phyloP scores from a whole-genome alignment of 2,797 vertebrate species.

The Hypotaenidia philippensis region DNA sequence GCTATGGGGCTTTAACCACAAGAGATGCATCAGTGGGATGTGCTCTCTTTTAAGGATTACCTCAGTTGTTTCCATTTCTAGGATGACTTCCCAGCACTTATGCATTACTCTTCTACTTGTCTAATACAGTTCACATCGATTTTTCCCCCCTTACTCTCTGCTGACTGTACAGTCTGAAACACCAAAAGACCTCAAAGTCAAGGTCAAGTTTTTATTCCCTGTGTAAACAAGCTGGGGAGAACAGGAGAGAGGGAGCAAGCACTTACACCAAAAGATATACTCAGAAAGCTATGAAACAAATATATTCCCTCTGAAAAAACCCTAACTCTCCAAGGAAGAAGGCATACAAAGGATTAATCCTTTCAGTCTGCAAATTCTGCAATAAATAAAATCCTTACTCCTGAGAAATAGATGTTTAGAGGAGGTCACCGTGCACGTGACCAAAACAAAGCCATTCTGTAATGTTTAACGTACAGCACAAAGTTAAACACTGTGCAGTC shows the following conservation, averaged over 20 bases:
- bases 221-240: constrained; percentile 73
- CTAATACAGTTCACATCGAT: constrained; percentile 81
- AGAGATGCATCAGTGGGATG: background rate
- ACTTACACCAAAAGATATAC: constrained; percentile 4
- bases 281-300: constrained; percentile 44
- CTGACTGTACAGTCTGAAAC: constrained; percentile 79
- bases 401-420: constrained; percentile 44
- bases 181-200: constrained; percentile 80
- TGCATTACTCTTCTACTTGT: constrained; percentile 73
- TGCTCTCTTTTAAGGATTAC: constrained; percentile 30
- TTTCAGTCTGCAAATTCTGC: constrained; percentile 34
- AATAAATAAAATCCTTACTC: constrained; percentile 44
- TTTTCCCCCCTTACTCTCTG: constrained; percentile 76
- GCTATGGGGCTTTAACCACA: background rate
- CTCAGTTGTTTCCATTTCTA: constrained; percentile 59
- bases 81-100: constrained; percentile 74
- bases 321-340: background rate
- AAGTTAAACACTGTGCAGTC: background rate
- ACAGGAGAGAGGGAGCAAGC: background rate
- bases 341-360: constrained; percentile 9
- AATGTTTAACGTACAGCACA: background rate
- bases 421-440: background rate
- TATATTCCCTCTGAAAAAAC: background rate
- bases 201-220: constrained; percentile 80
- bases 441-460: constrained; percentile 1